These are phyloP conservation scores for Hafferia zeledoni DNA, from an alignment of 2,797 vertebrate genomes.

Conservation along the genomic window DNA sequence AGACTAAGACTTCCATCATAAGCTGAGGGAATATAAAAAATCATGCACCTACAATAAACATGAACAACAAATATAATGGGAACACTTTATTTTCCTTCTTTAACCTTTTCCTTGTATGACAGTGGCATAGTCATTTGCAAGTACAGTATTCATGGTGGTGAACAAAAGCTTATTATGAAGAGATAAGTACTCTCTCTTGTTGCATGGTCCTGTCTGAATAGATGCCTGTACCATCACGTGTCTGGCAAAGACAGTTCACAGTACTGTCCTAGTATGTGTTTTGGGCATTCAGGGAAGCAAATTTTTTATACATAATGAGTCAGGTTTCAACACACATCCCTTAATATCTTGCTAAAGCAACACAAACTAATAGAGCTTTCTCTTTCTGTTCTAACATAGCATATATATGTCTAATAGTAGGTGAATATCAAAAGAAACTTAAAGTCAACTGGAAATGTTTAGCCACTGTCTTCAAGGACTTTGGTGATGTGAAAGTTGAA, in stretches of 20 bases:
- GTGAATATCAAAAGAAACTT: not conserved
- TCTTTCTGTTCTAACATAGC: not conserved
- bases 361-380: not conserved
- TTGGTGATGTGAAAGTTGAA: not conserved
- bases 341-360: not conserved
- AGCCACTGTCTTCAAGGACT: not conserved
- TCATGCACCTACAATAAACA: not conserved
- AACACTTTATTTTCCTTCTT: not conserved
- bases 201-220: not conserved
- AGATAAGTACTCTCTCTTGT: not conserved
- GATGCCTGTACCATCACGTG: accelerated
- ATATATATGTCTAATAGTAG: not conserved
- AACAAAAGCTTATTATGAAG: not conserved
- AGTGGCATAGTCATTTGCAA: accelerated
- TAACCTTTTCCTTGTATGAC: not conserved
- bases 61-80: not conserved
- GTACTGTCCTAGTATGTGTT: not conserved
- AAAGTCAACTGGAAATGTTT: not conserved
- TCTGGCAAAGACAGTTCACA: not conserved
- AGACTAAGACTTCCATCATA: not conserved
- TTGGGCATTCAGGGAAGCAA: not conserved
- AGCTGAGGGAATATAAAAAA: not conserved
- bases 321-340: not conserved
- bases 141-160: accelerated
- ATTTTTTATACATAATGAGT: not conserved